These are phyloP conservation scores for Raja brachyura DNA, from an alignment of 2,113 vertebrate species.

Conservation along the genomic window DNA sequence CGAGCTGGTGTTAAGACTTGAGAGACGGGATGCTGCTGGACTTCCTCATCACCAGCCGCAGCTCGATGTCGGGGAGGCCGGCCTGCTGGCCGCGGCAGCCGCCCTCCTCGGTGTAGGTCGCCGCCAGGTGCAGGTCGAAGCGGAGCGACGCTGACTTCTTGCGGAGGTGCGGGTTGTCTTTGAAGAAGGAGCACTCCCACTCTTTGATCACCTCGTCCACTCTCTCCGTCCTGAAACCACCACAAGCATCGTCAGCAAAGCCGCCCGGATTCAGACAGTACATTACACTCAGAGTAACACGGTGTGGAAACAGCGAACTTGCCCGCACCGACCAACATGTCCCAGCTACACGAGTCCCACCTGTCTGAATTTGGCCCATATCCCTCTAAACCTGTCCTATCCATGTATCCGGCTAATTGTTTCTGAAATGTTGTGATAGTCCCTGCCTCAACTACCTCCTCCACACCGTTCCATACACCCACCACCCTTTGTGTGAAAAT, in stretches of 20 bases:
- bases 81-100: slow-evolving; percentile 68
- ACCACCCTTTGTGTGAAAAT: too few species aligned
- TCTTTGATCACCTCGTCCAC: slow-evolving; percentile 91
- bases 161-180: slow-evolving; percentile 86
- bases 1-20: slow-evolving; percentile 53
- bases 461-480: too few species aligned
- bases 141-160: slow-evolving; percentile 94
- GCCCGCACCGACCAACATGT: too few species aligned
- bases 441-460: too few species aligned
- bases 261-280: too few species aligned
- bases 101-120: slow-evolving; percentile 71
- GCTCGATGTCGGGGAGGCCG: slow-evolving; percentile 80
- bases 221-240: slow-evolving; percentile 78
- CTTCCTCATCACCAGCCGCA: slow-evolving; percentile 87
- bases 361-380: too few species aligned
- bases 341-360: too few species aligned
- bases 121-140: slow-evolving; percentile 89
- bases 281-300: too few species aligned
- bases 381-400: too few species aligned
- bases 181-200: slow-evolving; percentile 97
- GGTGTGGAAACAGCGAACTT: too few species aligned
- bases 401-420: too few species aligned
- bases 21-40: slow-evolving; percentile 88
- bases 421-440: too few species aligned
- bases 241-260: background rate